Evolutionary conservation across 2,888 invertebrate genomes (phyloP), one percentile per base, ranked within the genome.

Genomic region (Sycophila texana): DNA sequence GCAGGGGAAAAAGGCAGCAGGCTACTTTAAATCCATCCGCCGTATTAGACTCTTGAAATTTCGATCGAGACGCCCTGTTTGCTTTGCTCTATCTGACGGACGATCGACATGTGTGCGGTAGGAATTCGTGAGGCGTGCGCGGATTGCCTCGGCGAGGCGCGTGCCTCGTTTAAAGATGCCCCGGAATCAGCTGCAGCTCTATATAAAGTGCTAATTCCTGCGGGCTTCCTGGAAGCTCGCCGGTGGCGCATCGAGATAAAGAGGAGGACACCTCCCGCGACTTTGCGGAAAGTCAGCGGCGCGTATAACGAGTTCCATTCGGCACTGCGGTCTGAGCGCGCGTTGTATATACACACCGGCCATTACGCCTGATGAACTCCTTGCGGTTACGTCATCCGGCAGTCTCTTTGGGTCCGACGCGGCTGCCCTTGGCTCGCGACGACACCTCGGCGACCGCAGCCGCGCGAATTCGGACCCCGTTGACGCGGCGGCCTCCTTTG

Each of bases 231-330:
- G 60, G 61, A 53, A 63, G 72, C 18, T 60, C 60, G 72, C 51
- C 18, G 3, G 47, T 18, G 4, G 4, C 18, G 47, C 13, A 47
- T 5, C 22, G 60, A 39, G 39, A 39, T 39, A 39, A 39, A 39
- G 39, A 39, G 39, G 10, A 26, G 26, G 26, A 26, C 10, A 10
- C 39, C n/a, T n/a, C 20, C 58, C 13, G 13, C 47, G 72, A 12
- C 22, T 47, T 16, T 20, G 55, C 63, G 68, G 65, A 55, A 74
- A 65, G 18, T 61, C 57, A 74, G 74, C 47, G 61, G 77, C 73
- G 73, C 65, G 73, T 81, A 26, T 26, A 81, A 80, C 80, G 77
- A 82, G 79, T 79, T 81, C 80, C 81, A 79, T 81, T 83, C 79
- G 65, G 76, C 77, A 58, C 55, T 82, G 80, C 75, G 80, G 83